phyloP scores from a whole-genome alignment of 2,113 vertebrate genomes.

The Panurus biarmicus region DNA sequence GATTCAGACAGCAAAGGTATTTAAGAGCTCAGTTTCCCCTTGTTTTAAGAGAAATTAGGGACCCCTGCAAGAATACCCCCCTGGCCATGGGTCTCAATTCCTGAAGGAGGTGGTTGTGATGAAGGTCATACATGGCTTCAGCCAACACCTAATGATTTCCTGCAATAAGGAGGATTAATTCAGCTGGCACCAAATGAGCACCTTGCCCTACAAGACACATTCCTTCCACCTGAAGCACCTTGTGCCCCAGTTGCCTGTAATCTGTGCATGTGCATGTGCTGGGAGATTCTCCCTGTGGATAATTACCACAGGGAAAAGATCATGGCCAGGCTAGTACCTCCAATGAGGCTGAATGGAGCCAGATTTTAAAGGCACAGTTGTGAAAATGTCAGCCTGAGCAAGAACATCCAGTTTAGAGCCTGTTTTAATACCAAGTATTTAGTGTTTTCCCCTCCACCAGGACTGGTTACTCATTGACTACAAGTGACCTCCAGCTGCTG shows the following conservation, averaged over 20 bases:
- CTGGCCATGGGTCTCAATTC: neutral
- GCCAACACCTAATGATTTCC: neutral
- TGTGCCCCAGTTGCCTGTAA: neutral
- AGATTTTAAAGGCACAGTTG: neutral
- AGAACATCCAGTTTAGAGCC: neutral
- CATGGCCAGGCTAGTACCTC: neutral
- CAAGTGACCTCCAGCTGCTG: conserved; percentile 34
- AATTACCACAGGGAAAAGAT: neutral
- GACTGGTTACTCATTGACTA: conserved; percentile 44
- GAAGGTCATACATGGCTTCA: neutral
- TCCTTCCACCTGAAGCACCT: neutral
- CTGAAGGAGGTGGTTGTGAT: neutral
- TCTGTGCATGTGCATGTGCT: neutral
- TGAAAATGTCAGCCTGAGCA: neutral
- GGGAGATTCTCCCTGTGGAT: neutral
- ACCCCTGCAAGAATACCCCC: neutral
- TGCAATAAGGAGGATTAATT: neutral
- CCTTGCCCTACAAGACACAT: neutral
- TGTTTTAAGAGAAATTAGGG: neutral
- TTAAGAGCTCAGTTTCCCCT: neutral
- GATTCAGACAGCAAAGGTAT: neutral
- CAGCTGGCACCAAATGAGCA: neutral
- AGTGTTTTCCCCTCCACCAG: neutral
- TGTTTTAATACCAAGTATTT: conserved; percentile 22
- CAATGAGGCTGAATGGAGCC: neutral